Base-by-base conservation (phyloP, 2,113 vertebrate species). In the Dascyllus trimaculatus region DNA sequence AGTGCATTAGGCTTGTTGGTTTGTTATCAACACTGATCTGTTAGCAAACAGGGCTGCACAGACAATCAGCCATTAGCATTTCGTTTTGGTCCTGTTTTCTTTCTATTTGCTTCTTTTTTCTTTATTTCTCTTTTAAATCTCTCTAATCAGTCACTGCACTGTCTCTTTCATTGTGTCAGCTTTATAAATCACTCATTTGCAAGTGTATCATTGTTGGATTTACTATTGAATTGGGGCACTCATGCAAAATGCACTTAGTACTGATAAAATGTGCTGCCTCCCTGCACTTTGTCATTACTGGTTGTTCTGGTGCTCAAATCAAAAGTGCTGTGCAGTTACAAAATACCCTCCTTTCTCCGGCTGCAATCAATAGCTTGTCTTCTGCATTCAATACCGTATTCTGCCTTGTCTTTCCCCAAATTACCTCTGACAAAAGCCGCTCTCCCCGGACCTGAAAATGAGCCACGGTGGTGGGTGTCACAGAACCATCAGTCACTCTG, bases 341-440 rank as follows among this genome's bases (percentile, higher is more conserved):
- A 74, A n/a, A 82, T 11, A 10, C 17, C 19, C 51, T 52, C 8
- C 46, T 67, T 65, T 73, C 53, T 68, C 40, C 25, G 63, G 56
- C 72, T 78, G 60, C 63, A 53, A 87, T 89, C 80, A 59, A 89
- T 88, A 80, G 57, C 40, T 52, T 75, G 69, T 66, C 64, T 57
- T 71, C 61, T 49, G 17, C 26, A 43, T 74, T 75, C 74, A 40
- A 49, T 60, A 66, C 69, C 40, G 18, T 32, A 59, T 78, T 79
- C 57, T 71, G 43, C 59, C 46, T 63, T 29, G 22, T 87, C 80
- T 84, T 58, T 81, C 19, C 51, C 66, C 52, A 82, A 85, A 87
- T 85, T 84, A 58, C 65, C 48, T 35, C 59, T 3, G 78, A 89
- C 77, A 70, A 67, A 82, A 54, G 57, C 80, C 51, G 59, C 61